phyloP scores from a whole-genome alignment of 2,888 invertebrate species.

The Clepsis dumicolana region DNA sequence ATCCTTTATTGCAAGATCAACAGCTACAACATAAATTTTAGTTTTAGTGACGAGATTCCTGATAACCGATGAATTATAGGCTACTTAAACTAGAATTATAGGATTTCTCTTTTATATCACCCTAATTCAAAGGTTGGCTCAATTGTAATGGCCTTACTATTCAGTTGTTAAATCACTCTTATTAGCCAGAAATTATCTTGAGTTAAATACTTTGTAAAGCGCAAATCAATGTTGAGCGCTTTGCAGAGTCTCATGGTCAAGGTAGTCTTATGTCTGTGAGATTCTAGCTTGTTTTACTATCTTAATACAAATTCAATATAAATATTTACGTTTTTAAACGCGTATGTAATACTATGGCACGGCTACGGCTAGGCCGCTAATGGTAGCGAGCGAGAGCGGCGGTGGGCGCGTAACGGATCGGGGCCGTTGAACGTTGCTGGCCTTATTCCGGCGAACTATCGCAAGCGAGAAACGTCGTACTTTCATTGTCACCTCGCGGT shows the following conservation, averaged over 20 bases:
- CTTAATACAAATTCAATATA: slow-evolving; percentile 19
- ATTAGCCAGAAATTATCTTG: too few species aligned
- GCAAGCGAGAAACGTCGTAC: slow-evolving; percentile 82
- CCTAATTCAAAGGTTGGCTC: too few species aligned
- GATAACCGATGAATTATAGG: too few species aligned
- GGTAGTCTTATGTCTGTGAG: background rate
- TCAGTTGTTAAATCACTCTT: too few species aligned
- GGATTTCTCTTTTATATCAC: too few species aligned
- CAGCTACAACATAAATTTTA: too few species aligned
- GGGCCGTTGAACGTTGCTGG: slow-evolving; percentile 83
- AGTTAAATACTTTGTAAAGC: too few species aligned
- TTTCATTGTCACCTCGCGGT: slow-evolving; percentile 82
- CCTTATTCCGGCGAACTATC: slow-evolving; percentile 82
- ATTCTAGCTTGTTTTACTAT: background rate
- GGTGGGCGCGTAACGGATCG: slow-evolving; percentile 70
- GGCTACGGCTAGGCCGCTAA: slow-evolving; percentile 46
- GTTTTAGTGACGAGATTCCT: too few species aligned
- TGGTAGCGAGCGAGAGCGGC: slow-evolving; percentile 51
- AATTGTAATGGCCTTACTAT: too few species aligned
- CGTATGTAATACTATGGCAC: slow-evolving; percentile 25
- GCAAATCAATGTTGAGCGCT: too few species aligned
- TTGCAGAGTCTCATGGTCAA: too few species aligned
- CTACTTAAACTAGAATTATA: too few species aligned
- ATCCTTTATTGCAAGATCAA: background rate
- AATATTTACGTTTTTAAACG: slow-evolving; percentile 30